Evolutionary conservation across 2,888 invertebrate species (phyloP).

Genomic region (Tryphoninae sp.): DNA sequence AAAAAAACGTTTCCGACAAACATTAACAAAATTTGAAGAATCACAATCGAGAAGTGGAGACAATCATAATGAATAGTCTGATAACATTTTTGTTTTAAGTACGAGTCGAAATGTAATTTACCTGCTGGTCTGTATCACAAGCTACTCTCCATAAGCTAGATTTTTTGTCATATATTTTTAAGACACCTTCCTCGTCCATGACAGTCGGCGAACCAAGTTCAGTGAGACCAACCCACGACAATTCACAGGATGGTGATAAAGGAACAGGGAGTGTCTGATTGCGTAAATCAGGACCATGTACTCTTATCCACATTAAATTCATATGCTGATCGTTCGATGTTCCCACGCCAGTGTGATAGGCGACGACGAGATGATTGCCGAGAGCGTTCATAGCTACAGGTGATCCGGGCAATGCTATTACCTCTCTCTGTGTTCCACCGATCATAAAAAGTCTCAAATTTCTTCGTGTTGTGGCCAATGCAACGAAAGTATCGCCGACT

Average conservation of each 20-base stretch:
- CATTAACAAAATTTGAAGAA: not conserved
- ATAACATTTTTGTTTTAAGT: no score
- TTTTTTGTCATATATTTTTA: conserved; percentile 87
- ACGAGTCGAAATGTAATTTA: conserved; percentile 79
- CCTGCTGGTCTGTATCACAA: conserved; percentile 88
- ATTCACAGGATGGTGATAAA: conserved; percentile 85
- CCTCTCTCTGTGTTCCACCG: conserved; percentile 93
- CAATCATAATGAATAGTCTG: not conserved
- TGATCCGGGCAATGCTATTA: conserved; percentile 88
- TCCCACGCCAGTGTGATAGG: conserved; percentile 85
- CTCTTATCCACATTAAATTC: conserved; percentile 82
- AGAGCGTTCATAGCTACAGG: conserved; percentile 87
- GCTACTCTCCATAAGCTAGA: conserved; percentile 91
- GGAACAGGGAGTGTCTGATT: conserved; percentile 85
- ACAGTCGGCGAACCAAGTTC: conserved; percentile 91
- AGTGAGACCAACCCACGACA: conserved; percentile 91
- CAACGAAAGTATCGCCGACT: conserved; percentile 88
- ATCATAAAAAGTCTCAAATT: conserved; percentile 92
- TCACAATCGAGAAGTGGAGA: no score
- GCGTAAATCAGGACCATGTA: conserved; percentile 80
- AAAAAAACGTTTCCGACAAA: conserved; percentile 58
- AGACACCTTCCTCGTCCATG: conserved; percentile 89
- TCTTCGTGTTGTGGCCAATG: conserved; percentile 88
- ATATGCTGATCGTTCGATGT: conserved; percentile 83
- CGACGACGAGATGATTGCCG: conserved; percentile 85